Percentiles rank a stretch among this genome's conserved stretches.
These are phyloP conservation scores for Tenthredo scrophulariae DNA, from an alignment of 2,888 invertebrate genomes.

Conservation along the genomic window DNA sequence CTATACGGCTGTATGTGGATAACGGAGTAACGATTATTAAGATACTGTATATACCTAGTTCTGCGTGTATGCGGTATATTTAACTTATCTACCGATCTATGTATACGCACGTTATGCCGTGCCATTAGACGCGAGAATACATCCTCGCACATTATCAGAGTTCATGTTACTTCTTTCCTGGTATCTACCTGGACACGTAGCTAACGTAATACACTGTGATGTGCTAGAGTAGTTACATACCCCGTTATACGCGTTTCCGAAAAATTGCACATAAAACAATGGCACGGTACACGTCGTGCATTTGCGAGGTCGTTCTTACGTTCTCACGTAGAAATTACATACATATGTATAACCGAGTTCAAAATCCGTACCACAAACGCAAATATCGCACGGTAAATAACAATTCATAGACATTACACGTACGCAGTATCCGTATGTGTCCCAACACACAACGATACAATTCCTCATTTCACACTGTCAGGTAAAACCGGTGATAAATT, in stretches of 20 bases:
- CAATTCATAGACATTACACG: neutral
- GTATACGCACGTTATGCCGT: conserved; percentile 1
- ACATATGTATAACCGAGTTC: neutral
- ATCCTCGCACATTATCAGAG: conserved; percentile 19
- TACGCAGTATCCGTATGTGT: neutral
- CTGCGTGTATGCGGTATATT: neutral
- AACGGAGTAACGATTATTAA: conserved; percentile 34
- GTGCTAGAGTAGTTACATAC: neutral
- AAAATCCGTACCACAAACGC: neutral
- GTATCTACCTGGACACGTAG: neutral
- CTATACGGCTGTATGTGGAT: neutral
- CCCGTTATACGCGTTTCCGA: conserved; percentile 43
- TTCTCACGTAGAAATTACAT: conserved; percentile 19
- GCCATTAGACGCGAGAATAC: neutral
- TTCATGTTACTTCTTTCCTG: conserved; percentile 3
- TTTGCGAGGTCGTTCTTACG: neutral
- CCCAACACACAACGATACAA: neutral
- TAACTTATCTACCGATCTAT: conserved; percentile 4
- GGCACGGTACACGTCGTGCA: conserved; percentile 12
- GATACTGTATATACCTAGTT: neutral
- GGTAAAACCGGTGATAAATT: conserved; percentile 4
- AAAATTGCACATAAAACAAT: conserved; percentile 43
- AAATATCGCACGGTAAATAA: neutral
- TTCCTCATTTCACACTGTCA: neutral
- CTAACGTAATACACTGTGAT: neutral